These are phyloP conservation scores for Pardosa pseudoannulata DNA, from an alignment of 2,888 invertebrate genomes.

Conservation along the genomic window DNA sequence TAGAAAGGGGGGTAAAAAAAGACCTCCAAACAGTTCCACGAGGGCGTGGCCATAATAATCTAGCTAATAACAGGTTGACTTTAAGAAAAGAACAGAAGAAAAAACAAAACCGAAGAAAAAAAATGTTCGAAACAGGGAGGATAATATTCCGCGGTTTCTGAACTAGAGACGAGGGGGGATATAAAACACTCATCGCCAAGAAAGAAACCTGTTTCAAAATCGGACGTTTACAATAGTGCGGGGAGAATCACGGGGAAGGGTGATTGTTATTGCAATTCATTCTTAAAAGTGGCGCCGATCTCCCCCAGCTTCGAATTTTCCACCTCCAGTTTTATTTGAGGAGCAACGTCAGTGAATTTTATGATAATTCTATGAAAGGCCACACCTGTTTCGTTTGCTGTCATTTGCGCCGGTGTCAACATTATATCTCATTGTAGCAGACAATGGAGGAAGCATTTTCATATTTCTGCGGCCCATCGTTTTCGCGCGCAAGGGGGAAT, in stretches of 20 bases:
- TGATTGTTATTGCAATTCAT: too few species aligned
- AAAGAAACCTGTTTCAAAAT: not conserved
- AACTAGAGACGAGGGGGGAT: not conserved
- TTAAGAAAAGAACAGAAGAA: not conserved
- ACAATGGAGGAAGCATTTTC: too few species aligned
- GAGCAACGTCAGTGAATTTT: too few species aligned
- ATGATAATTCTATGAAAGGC: not conserved
- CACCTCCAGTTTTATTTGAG: too few species aligned
- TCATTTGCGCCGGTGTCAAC: not conserved
- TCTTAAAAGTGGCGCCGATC: too few species aligned
- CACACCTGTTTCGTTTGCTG: not conserved
- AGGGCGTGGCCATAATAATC: conserved; percentile 64
- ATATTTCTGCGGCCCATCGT: too few species aligned
- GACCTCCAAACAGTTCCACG: not conserved
- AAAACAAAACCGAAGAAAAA: not conserved
- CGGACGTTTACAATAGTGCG: not conserved
- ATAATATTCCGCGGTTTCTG: not conserved
- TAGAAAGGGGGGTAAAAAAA: not conserved
- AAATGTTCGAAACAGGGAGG: not conserved
- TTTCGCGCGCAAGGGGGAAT: too few species aligned
- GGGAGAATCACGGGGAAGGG: too few species aligned
- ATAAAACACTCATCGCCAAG: not conserved
- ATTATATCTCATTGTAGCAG: too few species aligned
- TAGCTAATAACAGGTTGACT: conserved; percentile 64
- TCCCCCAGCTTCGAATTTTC: too few species aligned